Percentiles rank a stretch among this genome's conserved stretches.
These are phyloP conservation scores for Tribolium freemani DNA, from an alignment of 2,888 invertebrate genomes.

Conservation along the genomic window DNA sequence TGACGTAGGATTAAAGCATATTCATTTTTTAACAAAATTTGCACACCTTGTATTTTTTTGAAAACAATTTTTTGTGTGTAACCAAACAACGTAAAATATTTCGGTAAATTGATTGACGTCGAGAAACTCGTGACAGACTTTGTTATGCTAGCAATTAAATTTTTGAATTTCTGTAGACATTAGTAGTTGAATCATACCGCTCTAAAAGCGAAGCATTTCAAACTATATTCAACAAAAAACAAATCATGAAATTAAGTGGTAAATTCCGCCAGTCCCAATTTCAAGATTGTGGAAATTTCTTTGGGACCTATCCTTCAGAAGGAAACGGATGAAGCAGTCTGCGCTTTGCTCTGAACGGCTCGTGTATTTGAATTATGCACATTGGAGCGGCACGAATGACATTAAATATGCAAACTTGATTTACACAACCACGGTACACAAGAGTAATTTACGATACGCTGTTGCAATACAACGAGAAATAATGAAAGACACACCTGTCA, in stretches of 20 bases:
- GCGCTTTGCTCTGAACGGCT: conserved; percentile 30
- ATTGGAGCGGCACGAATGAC: conserved; percentile 47
- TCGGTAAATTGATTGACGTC: too few relatives aligned
- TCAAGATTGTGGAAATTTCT: conserved; percentile 4
- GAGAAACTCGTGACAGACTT: too few relatives aligned
- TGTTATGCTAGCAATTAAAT: too few relatives aligned
- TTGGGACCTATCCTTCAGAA: background rate
- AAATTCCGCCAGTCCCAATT: conserved; percentile 2
- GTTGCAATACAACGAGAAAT: conserved; percentile 28
- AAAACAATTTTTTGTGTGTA: too few relatives aligned
- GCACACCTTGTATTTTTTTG: too few relatives aligned
- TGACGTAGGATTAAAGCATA: too few relatives aligned
- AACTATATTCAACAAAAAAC: too few relatives aligned
- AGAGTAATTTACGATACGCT: conserved; percentile 45
- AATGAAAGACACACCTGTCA: conserved; percentile 35
- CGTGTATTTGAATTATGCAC: conserved; percentile 51
- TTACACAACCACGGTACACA: conserved; percentile 53
- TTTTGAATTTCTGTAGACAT: too few relatives aligned
- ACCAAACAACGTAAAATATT: too few relatives aligned
- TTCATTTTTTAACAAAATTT: too few relatives aligned
- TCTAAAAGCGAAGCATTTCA: too few relatives aligned
- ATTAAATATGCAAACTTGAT: conserved; percentile 58
- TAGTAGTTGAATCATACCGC: too few relatives aligned
- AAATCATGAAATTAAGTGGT: background rate
- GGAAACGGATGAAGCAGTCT: conserved; percentile 9